Evolutionary conservation across 2,888 invertebrate species (phyloP).

Genomic region (Blastobasis lacticolella): DNA sequence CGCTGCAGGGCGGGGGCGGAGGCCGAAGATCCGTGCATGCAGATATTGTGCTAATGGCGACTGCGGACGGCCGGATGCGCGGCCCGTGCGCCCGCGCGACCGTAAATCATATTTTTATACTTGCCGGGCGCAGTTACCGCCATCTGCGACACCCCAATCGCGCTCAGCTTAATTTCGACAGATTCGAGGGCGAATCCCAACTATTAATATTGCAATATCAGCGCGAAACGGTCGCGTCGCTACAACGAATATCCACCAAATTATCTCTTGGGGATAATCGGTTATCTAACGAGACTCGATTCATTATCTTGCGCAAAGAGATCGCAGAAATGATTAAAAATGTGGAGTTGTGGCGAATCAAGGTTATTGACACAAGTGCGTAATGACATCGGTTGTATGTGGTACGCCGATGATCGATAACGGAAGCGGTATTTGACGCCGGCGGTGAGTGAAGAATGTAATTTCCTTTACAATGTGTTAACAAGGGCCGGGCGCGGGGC

Average conservation of each 20-base stretch:
- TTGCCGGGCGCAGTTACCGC: constrained; percentile 55
- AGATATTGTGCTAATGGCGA: constrained; percentile 41
- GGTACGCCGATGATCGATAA: constrained; percentile 61
- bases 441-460: constrained; percentile 63
- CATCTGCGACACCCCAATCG: constrained; percentile 67
- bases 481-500: constrained; percentile 55
- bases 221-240: constrained; percentile 27
- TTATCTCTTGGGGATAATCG: too few relatives aligned
- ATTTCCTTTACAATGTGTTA: constrained; percentile 73
- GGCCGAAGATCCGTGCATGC: constrained; percentile 18
- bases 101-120: constrained; percentile 67
- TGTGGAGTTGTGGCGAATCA: neutral
- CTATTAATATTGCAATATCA: constrained; percentile 52
- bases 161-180: constrained; percentile 58
- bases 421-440: constrained; percentile 55
- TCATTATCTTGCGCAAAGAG: too few relatives aligned
- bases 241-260: constrained; percentile 7
- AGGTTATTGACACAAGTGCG: constrained; percentile 32
- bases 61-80: constrained; percentile 40
- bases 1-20: neutral
- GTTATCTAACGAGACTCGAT: too few relatives aligned
- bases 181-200: constrained; percentile 54
- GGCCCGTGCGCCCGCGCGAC: constrained; percentile 27
- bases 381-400: constrained; percentile 60
- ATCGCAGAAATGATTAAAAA: too few relatives aligned